A percentile compares a stretch with the other conserved stretches of the same genome.
These are phyloP conservation scores for Operophtera brumata DNA, from an alignment of 2,888 invertebrate genomes.

Conservation along the genomic window DNA sequence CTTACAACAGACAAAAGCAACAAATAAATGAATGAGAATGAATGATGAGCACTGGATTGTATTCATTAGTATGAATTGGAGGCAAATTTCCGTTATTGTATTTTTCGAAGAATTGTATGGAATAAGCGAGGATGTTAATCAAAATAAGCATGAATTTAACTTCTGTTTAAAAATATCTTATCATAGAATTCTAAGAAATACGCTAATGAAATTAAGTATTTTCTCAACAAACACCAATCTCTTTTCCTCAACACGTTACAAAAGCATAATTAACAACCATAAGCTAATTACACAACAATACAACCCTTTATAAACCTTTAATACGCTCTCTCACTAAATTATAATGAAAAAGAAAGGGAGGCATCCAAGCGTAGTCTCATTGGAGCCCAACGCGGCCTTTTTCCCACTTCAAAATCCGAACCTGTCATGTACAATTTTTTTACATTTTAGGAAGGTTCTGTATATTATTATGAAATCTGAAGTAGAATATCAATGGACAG, in stretches of 20 bases:
- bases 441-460: not conserved
- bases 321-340: not conserved
- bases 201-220: not conserved
- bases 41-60: not conserved
- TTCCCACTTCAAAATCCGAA: not conserved
- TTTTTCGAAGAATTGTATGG: no score
- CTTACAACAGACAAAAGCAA: no score
- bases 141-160: no score
- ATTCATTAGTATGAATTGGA: no score
- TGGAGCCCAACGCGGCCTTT: constrained; percentile 17
- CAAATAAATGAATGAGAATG: no score
- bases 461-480: not conserved
- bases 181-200: not conserved
- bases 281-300: not conserved
- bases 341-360: constrained; percentile 2
- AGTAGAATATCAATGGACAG: no score
- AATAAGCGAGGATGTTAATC: no score
- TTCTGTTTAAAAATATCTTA: no score
- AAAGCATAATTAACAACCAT: constrained; percentile 1
- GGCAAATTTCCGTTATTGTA: no score
- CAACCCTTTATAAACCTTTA: not conserved
- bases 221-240: not conserved
- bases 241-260: not conserved
- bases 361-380: constrained; percentile 22
- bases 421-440: not conserved